Evolutionary conservation across 2,113 vertebrate genomes (phyloP).

Genomic region (Xiphophorus hellerii): DNA sequence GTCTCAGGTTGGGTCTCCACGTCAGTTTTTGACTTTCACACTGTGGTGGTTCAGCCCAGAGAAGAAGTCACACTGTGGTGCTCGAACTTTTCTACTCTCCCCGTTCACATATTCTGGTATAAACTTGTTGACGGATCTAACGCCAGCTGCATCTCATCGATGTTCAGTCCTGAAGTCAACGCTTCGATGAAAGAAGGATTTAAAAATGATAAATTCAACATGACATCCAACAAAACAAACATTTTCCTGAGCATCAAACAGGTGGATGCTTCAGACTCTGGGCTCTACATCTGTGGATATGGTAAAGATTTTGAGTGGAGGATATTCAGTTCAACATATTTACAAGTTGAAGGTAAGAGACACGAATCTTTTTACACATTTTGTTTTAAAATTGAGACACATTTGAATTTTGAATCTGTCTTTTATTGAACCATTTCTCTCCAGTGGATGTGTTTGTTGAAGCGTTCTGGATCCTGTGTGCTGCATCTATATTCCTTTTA

Average conservation of each 20-base stretch:
- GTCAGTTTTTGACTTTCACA: constrained; percentile 11
- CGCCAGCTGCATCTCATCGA: not conserved
- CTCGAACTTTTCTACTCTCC: fast-evolving
- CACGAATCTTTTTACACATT: no score
- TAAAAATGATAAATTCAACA: constrained; percentile 4
- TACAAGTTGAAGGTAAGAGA: constrained; percentile 6
- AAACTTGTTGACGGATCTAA: not conserved
- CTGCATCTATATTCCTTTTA: no score
- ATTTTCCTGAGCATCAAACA: constrained; percentile 24
- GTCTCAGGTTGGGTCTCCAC: constrained; percentile 31
- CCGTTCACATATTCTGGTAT: not conserved
- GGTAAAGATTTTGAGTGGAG: fast-evolving
- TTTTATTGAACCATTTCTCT: no score
- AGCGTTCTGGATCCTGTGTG: no score
- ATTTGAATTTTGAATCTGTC: no score
- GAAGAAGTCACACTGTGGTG: constrained; percentile 40
- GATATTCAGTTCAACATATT: not conserved
- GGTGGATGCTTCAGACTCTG: constrained; percentile 24
- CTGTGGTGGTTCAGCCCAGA: not conserved
- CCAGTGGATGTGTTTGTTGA: no score
- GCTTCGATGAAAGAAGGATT: fast-evolving
- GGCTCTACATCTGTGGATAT: constrained; percentile 40
- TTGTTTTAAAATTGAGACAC: no score
- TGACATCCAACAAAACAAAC: constrained; percentile 7
- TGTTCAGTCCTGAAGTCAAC: fast-evolving